Conservation (phyloP, 2,113 vertebrate species). For the Recurvirostra avosetta region DNA sequence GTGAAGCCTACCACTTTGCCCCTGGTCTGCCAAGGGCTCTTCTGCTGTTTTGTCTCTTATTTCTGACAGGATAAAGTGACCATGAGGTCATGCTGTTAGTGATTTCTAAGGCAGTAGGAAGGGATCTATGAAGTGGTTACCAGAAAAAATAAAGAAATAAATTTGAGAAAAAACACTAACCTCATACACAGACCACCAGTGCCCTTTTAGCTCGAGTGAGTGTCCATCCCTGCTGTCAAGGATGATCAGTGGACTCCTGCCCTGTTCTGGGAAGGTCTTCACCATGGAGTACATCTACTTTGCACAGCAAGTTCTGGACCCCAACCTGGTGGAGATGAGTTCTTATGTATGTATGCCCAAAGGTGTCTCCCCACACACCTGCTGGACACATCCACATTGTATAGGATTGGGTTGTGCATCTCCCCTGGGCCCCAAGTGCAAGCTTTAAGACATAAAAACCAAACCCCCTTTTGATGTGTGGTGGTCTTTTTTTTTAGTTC, state of each 20-base stretch:
- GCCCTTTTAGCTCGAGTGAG: not conserved
- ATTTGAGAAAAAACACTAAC: not conserved
- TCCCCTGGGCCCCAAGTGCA: not conserved
- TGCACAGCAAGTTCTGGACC: not conserved
- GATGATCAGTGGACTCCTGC: not conserved
- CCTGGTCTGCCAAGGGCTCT: not conserved
- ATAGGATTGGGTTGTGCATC: not conserved
- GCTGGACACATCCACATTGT: accelerated
- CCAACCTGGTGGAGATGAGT: accelerated
- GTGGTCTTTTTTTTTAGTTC: not conserved
- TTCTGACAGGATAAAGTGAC: not conserved
- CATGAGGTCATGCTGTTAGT: not conserved
- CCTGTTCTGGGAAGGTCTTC: not conserved
- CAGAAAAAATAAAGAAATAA: not conserved
- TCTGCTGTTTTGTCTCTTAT: not conserved
- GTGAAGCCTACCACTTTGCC: not conserved
- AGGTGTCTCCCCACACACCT: accelerated
- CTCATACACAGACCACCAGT: not conserved
- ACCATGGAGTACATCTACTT: accelerated
- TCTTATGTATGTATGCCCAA: accelerated
- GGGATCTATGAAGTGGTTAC: not conserved
- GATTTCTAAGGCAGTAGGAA: not conserved
- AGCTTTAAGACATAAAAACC: not conserved
- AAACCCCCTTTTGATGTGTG: accelerated
- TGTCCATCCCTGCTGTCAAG: not conserved